A percentile compares a stretch with the other conserved stretches of the same genome.
Evolutionary conservation across 30 jellyfish, hydroid and myxozoan species (phyloP).

Genomic region (Turritopsis rubra): DNA sequence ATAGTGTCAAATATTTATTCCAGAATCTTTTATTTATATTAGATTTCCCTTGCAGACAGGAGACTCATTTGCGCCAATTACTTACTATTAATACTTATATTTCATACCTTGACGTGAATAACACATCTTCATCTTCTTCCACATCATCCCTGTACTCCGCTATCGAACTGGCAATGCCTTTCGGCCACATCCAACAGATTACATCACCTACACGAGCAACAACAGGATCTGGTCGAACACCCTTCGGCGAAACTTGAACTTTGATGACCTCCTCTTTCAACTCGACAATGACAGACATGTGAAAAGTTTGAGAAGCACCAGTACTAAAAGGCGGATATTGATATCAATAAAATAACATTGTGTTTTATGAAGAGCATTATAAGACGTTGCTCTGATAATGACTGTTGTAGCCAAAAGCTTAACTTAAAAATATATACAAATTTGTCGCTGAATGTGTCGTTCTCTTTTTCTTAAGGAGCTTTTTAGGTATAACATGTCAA

Average conservation of each 20-base stretch:
- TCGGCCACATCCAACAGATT: conserved; percentile 50
- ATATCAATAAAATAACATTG: too few relatives aligned
- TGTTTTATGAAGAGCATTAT: too few relatives aligned
- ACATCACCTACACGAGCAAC: conserved; percentile 43
- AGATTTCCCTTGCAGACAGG: too few relatives aligned
- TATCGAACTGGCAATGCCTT: conserved; percentile 25
- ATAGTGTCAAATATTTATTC: too few relatives aligned
- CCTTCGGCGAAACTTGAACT: conserved; percentile 42
- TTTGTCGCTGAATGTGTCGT: too few relatives aligned
- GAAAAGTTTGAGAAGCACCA: conserved; percentile 3
- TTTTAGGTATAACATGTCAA: too few relatives aligned
- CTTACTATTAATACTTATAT: neutral
- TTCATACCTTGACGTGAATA: conserved; percentile 24
- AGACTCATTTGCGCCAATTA: too few relatives aligned
- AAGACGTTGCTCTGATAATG: too few relatives aligned
- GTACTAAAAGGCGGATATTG: conserved; percentile 4
- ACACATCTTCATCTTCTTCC: conserved; percentile 31
- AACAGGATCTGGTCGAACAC: conserved; percentile 40
- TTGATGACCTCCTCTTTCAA: conserved; percentile 34
- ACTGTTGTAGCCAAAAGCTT: too few relatives aligned
- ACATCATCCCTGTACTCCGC: conserved; percentile 10
- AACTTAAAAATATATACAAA: too few relatives aligned
- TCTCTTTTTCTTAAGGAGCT: too few relatives aligned
- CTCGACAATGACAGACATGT: conserved; percentile 38
- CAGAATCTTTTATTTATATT: too few relatives aligned